These are phyloP conservation scores for Pseudois nayaur DNA, from an alignment of 2,113 vertebrate genomes.

Conservation along the genomic window DNA sequence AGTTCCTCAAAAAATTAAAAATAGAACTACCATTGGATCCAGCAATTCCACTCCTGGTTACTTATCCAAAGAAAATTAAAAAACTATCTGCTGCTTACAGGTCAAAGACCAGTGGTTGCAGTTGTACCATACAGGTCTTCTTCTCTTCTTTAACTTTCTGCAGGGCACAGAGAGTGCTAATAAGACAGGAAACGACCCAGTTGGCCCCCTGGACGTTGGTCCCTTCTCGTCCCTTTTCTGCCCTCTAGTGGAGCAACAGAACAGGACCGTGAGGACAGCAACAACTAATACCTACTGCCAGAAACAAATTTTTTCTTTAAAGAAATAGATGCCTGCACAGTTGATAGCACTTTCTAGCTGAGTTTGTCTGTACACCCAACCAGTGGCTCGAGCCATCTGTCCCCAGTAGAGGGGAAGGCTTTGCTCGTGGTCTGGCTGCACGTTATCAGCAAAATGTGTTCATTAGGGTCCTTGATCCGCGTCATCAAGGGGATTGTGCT, in stretches of 20 bases:
- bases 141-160: background rate
- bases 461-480: rapidly evolving
- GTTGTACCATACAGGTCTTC: background rate
- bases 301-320: background rate
- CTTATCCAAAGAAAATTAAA: background rate
- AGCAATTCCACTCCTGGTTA: background rate
- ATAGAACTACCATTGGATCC: background rate
- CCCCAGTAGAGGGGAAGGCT: rapidly evolving
- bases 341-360: background rate
- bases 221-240: background rate
- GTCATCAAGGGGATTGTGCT: rapidly evolving
- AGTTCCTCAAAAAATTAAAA: background rate
- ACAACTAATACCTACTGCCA: rapidly evolving
- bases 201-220: rapidly evolving
- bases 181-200: rapidly evolving
- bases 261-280: background rate
- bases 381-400: rapidly evolving
- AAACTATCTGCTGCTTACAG: background rate
- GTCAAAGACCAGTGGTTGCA: background rate
- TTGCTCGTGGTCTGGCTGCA: rapidly evolving
- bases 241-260: background rate
- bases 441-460: rapidly evolving
- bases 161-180: background rate
- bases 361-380: background rate
- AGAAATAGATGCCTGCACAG: background rate